phyloP scores from a whole-genome alignment of 35 echinoderm and acorn worm species.

The Heliocidaris tuberculata region DNA sequence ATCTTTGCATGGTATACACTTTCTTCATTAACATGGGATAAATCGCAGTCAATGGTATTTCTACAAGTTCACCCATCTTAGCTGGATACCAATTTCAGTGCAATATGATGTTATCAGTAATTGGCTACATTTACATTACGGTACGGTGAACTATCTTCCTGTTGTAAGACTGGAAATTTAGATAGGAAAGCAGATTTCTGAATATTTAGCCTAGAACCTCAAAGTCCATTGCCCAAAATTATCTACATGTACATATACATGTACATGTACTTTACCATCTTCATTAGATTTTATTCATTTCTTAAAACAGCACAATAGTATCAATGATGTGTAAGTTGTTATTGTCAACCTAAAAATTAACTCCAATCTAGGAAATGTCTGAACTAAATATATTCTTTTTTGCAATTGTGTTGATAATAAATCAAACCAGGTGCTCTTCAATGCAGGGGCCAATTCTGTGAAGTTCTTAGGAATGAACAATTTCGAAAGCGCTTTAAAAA shows the following conservation, averaged over 20 bases:
- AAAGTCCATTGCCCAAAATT: background rate
- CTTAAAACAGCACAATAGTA: no score
- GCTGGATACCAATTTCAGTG: background rate
- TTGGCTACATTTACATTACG: background rate
- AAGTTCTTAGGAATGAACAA: background rate
- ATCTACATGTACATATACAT: background rate
- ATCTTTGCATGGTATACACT: background rate
- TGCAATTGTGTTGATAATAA: background rate
- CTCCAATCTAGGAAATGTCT: background rate
- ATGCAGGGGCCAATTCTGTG: background rate
- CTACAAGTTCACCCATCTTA: background rate
- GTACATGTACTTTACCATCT: background rate
- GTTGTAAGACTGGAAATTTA: background rate
- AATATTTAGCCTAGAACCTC: background rate
- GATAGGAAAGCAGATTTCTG: background rate
- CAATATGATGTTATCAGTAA: background rate
- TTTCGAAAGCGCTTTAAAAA: background rate
- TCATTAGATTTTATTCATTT: background rate
- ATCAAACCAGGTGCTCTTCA: background rate
- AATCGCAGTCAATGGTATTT: background rate
- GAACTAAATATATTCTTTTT: background rate
- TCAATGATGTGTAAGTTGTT: no score
- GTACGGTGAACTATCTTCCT: background rate
- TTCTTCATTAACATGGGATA: background rate
- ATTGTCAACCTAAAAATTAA: background rate